phyloP scores from a whole-genome alignment of 2,797 vertebrate genomes.

The Aphelocoma californica region DNA sequence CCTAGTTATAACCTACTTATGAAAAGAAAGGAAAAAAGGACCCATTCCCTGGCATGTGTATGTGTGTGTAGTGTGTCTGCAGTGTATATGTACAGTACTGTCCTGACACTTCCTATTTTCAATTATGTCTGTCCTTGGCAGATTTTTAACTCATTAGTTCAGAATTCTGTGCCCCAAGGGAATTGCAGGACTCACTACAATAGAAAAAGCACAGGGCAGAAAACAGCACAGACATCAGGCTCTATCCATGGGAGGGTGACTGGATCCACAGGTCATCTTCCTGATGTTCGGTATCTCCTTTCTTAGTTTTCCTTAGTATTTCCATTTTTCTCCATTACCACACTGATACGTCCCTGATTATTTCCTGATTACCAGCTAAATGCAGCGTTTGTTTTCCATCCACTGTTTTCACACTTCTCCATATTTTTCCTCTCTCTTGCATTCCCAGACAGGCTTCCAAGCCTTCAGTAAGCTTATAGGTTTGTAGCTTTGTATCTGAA shows the following conservation, averaged over 20 bases:
- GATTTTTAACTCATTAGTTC: not conserved
- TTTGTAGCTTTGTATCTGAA: not conserved
- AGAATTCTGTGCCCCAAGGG: not conserved
- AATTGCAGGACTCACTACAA: not conserved
- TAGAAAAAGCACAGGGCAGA: not conserved
- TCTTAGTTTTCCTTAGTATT: not conserved
- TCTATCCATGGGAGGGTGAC: accelerated
- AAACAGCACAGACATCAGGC: not conserved
- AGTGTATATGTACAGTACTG: not conserved
- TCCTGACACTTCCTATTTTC: not conserved
- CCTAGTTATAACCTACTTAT: not conserved
- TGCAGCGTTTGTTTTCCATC: not conserved
- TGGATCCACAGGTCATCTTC: not conserved
- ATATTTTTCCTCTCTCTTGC: not conserved
- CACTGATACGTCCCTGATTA: not conserved
- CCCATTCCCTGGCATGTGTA: not conserved
- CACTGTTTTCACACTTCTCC: not conserved
- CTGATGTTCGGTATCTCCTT: not conserved
- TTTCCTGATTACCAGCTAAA: not conserved
- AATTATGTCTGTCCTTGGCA: not conserved
- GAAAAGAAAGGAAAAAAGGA: not conserved
- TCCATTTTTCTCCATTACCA: not conserved
- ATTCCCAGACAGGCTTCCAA: not conserved
- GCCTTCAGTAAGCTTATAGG: not conserved
- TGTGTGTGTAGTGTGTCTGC: not conserved